Evolutionary conservation across 2,888 invertebrate genomes (phyloP), one percentile per base, ranked within the genome.

Genomic region (Tinea pellionella): DNA sequence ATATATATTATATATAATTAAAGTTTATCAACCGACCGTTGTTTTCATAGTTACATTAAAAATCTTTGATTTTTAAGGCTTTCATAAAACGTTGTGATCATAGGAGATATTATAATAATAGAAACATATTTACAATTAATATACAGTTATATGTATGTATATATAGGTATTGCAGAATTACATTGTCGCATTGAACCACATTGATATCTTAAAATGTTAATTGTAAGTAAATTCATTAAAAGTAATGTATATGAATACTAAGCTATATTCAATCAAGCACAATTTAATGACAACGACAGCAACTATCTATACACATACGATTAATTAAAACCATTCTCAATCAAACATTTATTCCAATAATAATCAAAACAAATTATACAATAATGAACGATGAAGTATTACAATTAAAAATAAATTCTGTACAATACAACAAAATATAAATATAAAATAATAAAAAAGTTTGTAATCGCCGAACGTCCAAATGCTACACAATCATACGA

Each of bases 61-160:
- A 85, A 85, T 85, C 85, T 84, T 79, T 74, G 84, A 84, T 85
- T 84, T 84, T 86, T 83, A 87, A 87, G 84, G 85, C 85, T 82
- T 78, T 55, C 3, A 37, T 37, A 37, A n/a, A 37, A n/a, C 37
- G 37, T 37, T 37, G 37, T 37, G n/a, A 37, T 37, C 4, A 37
- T 37, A 37, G n/a, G 37, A 24, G 2, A 37, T 13, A 18, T 13
- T 4, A 16, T 16, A 18, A 47, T 1, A 47, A 13, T 15, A 47
- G 2, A 47, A 12, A 47, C 47, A 18, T 16, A 47, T 15, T 1
- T 47, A 13, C 42, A n/a, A n/a, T n/a, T n/a, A n/a, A n/a, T 13
- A 43, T 43, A 15, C 12, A 43, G 6, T 43, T 43, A 43, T n/a
- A 43, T n/a, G 4, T 30, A 30, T 7, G 30, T 9, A 30, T 30